Evolutionary conservation across 2,113 vertebrate genomes (phyloP).

Genomic region (Lonchura striata): DNA sequence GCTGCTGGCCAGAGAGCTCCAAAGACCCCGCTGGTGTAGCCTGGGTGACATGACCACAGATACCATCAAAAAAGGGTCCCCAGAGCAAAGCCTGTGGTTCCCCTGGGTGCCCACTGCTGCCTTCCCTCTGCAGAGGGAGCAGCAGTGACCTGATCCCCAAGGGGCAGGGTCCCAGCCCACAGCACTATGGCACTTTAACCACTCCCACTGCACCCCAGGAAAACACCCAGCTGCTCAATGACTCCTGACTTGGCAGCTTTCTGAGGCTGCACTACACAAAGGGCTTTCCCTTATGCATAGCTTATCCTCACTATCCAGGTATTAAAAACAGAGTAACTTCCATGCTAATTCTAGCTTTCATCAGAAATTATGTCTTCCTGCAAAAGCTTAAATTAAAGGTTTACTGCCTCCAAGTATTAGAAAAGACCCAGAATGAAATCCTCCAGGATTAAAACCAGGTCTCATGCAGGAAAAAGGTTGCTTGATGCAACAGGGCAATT

Average conservation of each 20-base stretch:
- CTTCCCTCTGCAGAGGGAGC: neutral
- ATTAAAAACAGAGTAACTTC: neutral
- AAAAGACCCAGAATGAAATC: constrained; percentile 1
- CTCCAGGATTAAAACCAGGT: neutral
- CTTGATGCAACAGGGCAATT: neutral
- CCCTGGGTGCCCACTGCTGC: neutral
- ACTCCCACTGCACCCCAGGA: neutral
- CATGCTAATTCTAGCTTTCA: neutral
- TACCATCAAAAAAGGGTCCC: neutral
- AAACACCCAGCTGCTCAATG: neutral
- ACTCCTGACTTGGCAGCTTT: neutral
- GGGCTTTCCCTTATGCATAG: neutral
- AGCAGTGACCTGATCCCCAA: rapidly evolving
- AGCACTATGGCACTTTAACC: rapidly evolving
- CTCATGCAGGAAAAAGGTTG: neutral
- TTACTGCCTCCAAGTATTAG: neutral
- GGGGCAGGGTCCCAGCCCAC: neutral
- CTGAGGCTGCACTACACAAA: neutral
- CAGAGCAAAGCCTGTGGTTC: neutral
- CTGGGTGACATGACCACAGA: neutral
- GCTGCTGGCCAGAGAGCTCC: neutral
- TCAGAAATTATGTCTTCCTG: neutral
- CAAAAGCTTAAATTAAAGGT: constrained; percentile 30
- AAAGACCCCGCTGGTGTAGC: neutral
- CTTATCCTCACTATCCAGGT: neutral